Conservation (phyloP, 2,113 vertebrate genomes). For the Neomonachus schauinslandi region DNA sequence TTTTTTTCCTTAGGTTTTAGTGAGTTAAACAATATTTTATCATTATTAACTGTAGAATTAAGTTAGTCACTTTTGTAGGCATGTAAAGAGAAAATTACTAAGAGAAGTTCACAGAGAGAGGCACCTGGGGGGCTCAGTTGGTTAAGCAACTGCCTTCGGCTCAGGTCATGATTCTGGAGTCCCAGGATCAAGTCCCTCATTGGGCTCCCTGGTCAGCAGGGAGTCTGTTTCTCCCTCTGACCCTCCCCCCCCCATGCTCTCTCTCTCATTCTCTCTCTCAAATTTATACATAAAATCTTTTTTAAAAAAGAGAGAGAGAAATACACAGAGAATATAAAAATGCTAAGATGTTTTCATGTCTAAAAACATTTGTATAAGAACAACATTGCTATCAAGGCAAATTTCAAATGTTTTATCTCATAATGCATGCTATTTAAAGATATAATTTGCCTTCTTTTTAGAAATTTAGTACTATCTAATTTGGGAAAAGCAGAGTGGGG, state of each 20-base stretch:
- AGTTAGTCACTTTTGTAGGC: not conserved
- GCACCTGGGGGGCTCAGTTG: too few relatives aligned
- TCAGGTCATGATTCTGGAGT: too few relatives aligned
- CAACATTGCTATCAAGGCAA: not conserved
- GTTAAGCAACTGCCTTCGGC: too few relatives aligned
- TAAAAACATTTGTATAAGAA: not conserved
- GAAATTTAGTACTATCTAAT: not conserved
- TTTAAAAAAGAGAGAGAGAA: not conserved
- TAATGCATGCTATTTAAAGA: not conserved
- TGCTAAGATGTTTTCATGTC: not conserved
- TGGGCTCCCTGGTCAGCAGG: too few relatives aligned
- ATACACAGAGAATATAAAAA: not conserved
- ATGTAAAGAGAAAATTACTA: not conserved
- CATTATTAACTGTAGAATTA: not conserved
- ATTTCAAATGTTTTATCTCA: constrained; percentile 22
- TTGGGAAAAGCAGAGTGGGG: not conserved
- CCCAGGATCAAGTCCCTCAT: too few relatives aligned
- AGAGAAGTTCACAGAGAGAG: not conserved
- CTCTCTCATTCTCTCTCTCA: too few relatives aligned
- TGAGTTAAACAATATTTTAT: not conserved
- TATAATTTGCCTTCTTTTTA: not conserved
- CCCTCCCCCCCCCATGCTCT: too few relatives aligned
- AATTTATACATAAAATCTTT: too few relatives aligned
- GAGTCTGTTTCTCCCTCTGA: too few relatives aligned
- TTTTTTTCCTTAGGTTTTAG: constrained; percentile 10